Percentiles rank a stretch among this genome's conserved stretches.
Conservation (phyloP, 2,797 vertebrate genomes). For the Kryptolebias ocellatus region DNA sequence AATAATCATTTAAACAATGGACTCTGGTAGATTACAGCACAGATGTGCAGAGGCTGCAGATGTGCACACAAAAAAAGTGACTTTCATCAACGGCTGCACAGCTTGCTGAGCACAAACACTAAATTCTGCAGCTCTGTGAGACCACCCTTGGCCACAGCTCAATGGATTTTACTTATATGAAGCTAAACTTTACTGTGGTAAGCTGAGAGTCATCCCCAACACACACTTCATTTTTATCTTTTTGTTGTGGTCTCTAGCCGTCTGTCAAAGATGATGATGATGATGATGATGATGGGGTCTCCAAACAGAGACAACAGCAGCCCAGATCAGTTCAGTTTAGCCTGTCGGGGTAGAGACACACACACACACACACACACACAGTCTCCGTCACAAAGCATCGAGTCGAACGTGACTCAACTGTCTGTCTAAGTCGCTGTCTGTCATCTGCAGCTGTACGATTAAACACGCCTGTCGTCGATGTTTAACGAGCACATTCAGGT, state of each 20-base stretch:
- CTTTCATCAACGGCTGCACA: too few relatives aligned
- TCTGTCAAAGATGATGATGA: slow-evolving; percentile 63
- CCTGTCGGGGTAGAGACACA: slow-evolving; percentile 50
- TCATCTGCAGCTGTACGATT: neutral
- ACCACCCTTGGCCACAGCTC: too few relatives aligned
- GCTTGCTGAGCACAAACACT: too few relatives aligned
- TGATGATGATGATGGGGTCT: slow-evolving; percentile 61
- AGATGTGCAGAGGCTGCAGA: too few relatives aligned
- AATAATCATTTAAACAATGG: too few relatives aligned
- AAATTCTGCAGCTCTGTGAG: too few relatives aligned
- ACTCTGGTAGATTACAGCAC: too few relatives aligned
- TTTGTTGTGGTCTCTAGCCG: slow-evolving; percentile 40
- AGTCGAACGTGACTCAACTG: slow-evolving; percentile 9
- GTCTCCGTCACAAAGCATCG: slow-evolving; percentile 20
- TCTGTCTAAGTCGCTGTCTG: neutral
- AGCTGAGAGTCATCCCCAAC: too few relatives aligned
- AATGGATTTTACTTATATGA: too few relatives aligned
- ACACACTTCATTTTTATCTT: slow-evolving; percentile 8
- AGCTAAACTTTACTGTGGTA: too few relatives aligned
- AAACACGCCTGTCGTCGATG: neutral
- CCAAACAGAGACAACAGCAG: slow-evolving; percentile 63
- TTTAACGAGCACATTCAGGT: neutral
- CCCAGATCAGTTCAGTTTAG: slow-evolving; percentile 53
- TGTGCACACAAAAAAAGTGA: too few relatives aligned
- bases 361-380: slow-evolving; percentile 6